phyloP scores from a whole-genome alignment of 2,797 vertebrate species.

The Chelonia mydas region DNA sequence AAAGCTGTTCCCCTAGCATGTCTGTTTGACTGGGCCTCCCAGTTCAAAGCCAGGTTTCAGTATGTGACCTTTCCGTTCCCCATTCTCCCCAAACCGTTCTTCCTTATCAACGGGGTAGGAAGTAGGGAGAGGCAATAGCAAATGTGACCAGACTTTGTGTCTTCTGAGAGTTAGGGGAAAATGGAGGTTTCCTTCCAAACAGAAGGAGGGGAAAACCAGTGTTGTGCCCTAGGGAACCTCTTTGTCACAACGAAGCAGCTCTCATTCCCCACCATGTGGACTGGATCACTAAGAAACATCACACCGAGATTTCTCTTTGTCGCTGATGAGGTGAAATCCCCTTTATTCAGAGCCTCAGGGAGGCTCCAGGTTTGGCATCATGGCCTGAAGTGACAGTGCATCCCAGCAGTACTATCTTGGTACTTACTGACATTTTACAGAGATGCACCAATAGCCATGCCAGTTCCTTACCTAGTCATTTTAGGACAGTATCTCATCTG shows the following conservation, averaged over 20 bases:
- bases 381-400: neutral
- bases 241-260: neutral
- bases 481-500: neutral
- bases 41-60: neutral
- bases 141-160: neutral
- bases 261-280: accelerated
- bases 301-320: neutral
- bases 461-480: neutral
- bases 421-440: neutral
- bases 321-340: neutral
- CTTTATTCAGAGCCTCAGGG: neutral
- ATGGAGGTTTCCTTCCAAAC: neutral
- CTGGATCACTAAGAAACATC: neutral
- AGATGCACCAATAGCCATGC: neutral
- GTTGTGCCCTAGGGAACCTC: neutral
- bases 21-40: neutral
- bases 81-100: neutral
- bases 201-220: neutral
- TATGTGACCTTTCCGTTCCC: neutral
- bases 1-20: neutral
- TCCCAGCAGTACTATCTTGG: neutral
- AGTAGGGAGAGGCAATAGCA: neutral
- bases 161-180: neutral
- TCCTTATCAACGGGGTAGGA: neutral
- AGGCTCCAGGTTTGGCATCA: neutral